Evolutionary conservation across 1,140 invertebrate genomes (phyloP), one percentile per base, ranked within the genome.

Genomic region (Aphaenogaster ashmeadi): DNA sequence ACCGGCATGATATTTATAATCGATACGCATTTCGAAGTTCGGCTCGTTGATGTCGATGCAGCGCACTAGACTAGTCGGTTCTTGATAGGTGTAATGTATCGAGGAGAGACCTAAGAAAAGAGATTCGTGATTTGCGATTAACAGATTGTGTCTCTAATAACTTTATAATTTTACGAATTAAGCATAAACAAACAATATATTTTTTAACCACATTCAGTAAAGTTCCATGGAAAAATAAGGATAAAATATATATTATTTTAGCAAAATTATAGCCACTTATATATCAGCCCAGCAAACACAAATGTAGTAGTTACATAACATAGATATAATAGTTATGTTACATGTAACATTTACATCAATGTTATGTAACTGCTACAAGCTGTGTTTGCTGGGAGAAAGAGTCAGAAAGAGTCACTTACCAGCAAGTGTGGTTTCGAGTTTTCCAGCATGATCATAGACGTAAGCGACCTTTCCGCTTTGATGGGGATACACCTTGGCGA

Each of bases 1-100:
- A 1, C 98, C 98, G 1, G 98, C 98, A 90, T 99, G 98, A 92
- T 99, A 99, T 92, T 98, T 98, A 93, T 98, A 98, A 86, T 99
- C 98, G 85, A 98, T 97, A 77, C 98, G 97, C 88, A 99, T 96
- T 93, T 99, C 98, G 93, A 98, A 98, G 88, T 98, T 98, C 0
- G 98, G 97, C 91, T 98, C 98, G 54, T 97, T 97, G 9, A 98
- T 98, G 91, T 98, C 97, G 50, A 98, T 97, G 72, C 97, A 97
- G 91, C 98, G 98, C 0, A 99, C 97, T 1, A 99, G 95, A 88
- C 98, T 97, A 0, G 97, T 97, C 21, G 97, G 97, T 88, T 98
- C 97, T 93, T 98, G 98, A 92, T 99, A 99, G 3, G 97, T 97
- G 92, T 98, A 99, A 90, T 98, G 97, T 36, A 98, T 98, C 4